Percentiles rank a stretch among this genome's conserved stretches.
Conservation (phyloP, 2,888 invertebrate genomes). For the Entomobrya multifasciata region DNA sequence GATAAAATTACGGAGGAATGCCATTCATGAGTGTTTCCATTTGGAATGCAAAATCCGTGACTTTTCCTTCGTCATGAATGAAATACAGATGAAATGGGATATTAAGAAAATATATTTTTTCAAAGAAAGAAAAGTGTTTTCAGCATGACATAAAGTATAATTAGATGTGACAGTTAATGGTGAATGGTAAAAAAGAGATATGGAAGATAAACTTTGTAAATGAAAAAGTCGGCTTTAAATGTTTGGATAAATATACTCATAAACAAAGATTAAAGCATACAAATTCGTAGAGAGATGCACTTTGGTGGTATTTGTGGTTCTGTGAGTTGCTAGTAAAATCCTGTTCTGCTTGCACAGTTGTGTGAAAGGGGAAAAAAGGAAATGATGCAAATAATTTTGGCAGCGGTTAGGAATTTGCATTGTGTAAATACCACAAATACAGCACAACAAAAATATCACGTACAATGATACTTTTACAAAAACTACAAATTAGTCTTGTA, state of each 20-base stretch:
- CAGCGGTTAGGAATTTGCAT: conserved; percentile 31
- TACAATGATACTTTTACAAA: no score
- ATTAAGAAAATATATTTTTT: background rate
- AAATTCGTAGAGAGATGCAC: no score
- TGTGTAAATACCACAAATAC: background rate
- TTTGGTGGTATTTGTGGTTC: no score
- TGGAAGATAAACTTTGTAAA: no score
- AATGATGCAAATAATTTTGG: conserved; percentile 57
- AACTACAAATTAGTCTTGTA: conserved; percentile 23
- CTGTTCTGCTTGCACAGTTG: background rate
- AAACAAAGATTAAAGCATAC: no score
- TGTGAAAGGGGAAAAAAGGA: background rate
- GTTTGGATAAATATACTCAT: no score
- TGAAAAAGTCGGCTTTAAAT: no score
- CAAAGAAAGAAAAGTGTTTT: background rate
- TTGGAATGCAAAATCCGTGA: no score
- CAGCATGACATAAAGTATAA: background rate
- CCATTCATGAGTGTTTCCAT: no score
- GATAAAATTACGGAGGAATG: background rate
- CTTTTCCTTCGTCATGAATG: background rate
- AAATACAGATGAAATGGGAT: background rate
- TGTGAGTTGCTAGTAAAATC: no score
- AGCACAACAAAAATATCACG: background rate
- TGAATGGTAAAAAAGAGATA: no score
- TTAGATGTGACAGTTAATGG: background rate